phyloP scores from a whole-genome alignment of 2,113 vertebrate species.

The Butastur rufipennis region DNA sequence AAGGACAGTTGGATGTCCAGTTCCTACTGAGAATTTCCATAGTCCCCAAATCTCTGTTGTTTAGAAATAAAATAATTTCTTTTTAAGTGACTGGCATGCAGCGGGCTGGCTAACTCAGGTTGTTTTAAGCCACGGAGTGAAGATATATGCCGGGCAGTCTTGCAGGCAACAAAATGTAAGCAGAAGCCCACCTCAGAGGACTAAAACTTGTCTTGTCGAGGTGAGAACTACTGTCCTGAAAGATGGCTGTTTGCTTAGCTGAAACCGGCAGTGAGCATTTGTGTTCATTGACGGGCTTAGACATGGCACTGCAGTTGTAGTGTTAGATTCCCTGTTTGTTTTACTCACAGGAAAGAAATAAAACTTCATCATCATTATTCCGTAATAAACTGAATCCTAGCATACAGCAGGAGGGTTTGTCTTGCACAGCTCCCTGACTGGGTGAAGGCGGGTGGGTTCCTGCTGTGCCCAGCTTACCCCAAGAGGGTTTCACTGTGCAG shows the following conservation, averaged over 20 bases:
- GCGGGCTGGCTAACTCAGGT: neutral
- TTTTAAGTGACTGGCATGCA: neutral
- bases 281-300: neutral
- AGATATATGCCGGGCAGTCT: no score
- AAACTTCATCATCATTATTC: neutral
- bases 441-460: neutral
- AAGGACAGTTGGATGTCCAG: rapidly evolving
- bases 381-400: neutral
- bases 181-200: neutral
- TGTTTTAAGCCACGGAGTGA: neutral
- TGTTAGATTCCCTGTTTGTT: neutral
- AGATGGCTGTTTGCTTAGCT: neutral
- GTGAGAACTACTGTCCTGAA: neutral
- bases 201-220: rapidly evolving
- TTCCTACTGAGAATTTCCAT: neutral
- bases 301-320: rapidly evolving
- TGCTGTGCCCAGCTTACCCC: rapidly evolving
- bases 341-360: neutral
- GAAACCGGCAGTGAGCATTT: rapidly evolving
- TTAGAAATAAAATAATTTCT: neutral
- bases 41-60: neutral
- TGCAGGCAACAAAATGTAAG: neutral
- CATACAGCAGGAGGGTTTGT: rapidly evolving
- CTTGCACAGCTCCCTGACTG: rapidly evolving
- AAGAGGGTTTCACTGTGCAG: neutral